These are phyloP conservation scores for Isoperla grammatica DNA, from an alignment of 2,888 invertebrate genomes.

Conservation along the genomic window DNA sequence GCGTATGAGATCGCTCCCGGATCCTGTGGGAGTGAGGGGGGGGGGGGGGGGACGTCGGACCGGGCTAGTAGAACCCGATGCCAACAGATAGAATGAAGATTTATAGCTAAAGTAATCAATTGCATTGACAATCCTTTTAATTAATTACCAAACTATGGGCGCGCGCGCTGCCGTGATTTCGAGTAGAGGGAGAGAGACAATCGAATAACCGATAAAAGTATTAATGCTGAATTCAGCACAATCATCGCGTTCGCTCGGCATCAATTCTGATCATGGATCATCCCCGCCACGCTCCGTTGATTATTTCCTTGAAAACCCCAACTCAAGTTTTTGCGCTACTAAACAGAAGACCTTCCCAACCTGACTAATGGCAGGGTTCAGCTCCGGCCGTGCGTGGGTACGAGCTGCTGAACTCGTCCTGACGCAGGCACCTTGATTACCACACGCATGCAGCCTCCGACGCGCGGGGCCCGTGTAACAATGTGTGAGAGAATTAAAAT, in stretches of 20 bases:
- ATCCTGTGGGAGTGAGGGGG: background rate
- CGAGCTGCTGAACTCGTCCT: background rate
- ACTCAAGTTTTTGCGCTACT: slow-evolving; percentile 10
- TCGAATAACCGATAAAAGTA: slow-evolving; percentile 7
- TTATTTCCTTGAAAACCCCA: slow-evolving; percentile 11
- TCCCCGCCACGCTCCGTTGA: slow-evolving; percentile 9
- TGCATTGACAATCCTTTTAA: slow-evolving; percentile 17
- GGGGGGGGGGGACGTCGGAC: background rate
- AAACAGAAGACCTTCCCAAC: background rate
- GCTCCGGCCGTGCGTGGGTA: slow-evolving; percentile 13
- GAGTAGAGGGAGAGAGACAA: background rate
- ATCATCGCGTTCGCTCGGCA: slow-evolving; percentile 5
- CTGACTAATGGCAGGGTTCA: slow-evolving; percentile 9
- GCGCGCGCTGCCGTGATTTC: slow-evolving; percentile 10
- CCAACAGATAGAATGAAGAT: slow-evolving; percentile 16
- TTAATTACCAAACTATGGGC: slow-evolving; percentile 17
- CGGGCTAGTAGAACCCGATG: background rate
- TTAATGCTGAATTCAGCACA: slow-evolving; percentile 7
- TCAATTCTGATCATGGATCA: slow-evolving; percentile 18
- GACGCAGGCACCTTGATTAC: slow-evolving; percentile 9
- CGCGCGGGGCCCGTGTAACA: background rate
- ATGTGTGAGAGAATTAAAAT: slow-evolving; percentile 12
- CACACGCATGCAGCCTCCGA: slow-evolving; percentile 5
- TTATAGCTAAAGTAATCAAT: slow-evolving; percentile 14
- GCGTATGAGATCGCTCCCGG: background rate